These are phyloP conservation scores for Hydrozoanthus gracilis DNA, from an alignment of 92 coral and sea anemone species.

Conservation along the genomic window DNA sequence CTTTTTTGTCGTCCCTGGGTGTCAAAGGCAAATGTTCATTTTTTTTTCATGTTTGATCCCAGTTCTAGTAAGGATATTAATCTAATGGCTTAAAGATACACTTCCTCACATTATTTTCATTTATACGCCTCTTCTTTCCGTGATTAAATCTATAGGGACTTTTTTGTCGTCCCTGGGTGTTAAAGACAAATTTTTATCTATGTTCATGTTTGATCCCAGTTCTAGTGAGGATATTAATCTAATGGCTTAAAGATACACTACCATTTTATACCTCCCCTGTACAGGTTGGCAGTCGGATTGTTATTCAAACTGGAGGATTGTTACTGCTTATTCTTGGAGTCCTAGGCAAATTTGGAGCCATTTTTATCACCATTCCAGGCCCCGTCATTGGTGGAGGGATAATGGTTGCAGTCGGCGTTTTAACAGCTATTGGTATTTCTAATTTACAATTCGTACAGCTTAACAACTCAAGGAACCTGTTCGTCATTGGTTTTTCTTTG, in stretches of 20 bases:
- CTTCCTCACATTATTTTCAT: too few species aligned
- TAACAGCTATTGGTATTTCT: constrained; percentile 52
- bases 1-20: too few species aligned
- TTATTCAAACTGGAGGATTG: constrained; percentile 49
- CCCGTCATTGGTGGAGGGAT: constrained; percentile 57
- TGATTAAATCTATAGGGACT: too few species aligned
- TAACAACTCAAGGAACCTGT: constrained; percentile 49
- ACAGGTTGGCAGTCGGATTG: constrained; percentile 61
- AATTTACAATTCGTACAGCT: constrained; percentile 58
- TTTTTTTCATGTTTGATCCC: too few species aligned
- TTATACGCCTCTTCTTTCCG: too few species aligned
- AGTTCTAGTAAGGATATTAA: too few species aligned
- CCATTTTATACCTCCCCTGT: background rate
- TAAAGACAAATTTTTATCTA: too few species aligned
- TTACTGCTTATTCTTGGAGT: constrained; percentile 46
- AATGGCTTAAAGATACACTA: background rate
- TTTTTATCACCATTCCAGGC: constrained; percentile 57
- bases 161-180: too few species aligned
- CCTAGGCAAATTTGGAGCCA: constrained; percentile 55
- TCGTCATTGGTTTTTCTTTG: background rate
- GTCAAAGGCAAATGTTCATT: too few species aligned
- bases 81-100: background rate
- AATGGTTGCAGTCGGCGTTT: constrained; percentile 48
- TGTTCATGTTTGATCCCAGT: too few species aligned
- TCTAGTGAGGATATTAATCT: too few species aligned